phyloP scores from a whole-genome alignment of 2,797 vertebrate species.

The Caiman crocodilus region DNA sequence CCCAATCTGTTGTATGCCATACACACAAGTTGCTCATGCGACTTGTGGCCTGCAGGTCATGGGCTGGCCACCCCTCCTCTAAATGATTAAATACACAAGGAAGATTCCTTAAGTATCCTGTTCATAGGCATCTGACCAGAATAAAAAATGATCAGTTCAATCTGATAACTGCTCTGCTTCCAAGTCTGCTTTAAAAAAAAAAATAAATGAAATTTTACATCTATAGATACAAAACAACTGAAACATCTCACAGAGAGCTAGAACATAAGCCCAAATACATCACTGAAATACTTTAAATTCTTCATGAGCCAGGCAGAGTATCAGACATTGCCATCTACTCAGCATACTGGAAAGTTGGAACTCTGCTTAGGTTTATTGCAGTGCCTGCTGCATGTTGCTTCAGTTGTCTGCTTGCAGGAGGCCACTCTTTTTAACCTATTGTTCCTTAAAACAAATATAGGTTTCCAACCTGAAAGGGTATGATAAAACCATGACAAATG shows the following conservation, averaged over 20 bases:
- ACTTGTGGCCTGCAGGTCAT: too few relatives aligned
- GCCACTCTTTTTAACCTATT: accelerated
- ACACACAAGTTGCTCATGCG: too few relatives aligned
- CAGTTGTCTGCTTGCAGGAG: accelerated
- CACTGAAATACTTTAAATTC: background rate
- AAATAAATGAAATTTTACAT: background rate
- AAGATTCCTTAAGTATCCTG: background rate
- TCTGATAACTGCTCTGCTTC: background rate
- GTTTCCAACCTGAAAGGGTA: background rate
- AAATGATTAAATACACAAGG: accelerated
- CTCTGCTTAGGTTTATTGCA: background rate
- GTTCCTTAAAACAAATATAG: accelerated
- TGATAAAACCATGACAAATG: background rate
- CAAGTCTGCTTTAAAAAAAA: too few relatives aligned
- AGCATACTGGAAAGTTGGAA: background rate
- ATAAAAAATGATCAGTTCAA: background rate
- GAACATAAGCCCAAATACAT: background rate
- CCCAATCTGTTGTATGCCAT: too few relatives aligned
- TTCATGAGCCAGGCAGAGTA: background rate
- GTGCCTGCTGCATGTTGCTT: background rate
- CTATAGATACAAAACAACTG: background rate
- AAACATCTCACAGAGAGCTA: background rate
- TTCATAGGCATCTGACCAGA: accelerated
- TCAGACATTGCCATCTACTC: accelerated
- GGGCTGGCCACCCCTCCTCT: too few relatives aligned